phyloP scores from a whole-genome alignment of 2,888 invertebrate species.

The Pomacea canaliculata region DNA sequence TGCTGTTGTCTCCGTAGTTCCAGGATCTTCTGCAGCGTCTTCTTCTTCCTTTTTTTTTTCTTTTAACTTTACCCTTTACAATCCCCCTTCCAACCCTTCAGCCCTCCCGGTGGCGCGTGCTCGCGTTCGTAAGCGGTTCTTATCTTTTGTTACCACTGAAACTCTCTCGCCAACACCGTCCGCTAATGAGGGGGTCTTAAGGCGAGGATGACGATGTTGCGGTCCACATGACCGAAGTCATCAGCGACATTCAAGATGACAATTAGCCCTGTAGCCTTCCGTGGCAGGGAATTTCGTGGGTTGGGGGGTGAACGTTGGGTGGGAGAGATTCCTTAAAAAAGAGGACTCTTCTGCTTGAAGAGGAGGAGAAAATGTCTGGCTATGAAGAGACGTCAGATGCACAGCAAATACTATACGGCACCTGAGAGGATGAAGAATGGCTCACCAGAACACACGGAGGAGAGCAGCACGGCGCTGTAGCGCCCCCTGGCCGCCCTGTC shows the following conservation, averaged over 20 bases:
- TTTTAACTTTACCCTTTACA: not conserved
- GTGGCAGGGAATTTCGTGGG: not conserved
- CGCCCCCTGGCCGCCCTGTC: not conserved
- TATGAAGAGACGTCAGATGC: not conserved
- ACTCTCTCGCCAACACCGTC: not conserved
- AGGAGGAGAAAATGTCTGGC: not conserved
- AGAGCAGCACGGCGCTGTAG: not conserved
- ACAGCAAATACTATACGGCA: not conserved
- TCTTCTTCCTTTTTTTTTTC: not conserved
- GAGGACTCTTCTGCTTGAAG: not conserved
- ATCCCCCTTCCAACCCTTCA: not conserved
- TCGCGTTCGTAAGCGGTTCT: slow-evolving; percentile 1
- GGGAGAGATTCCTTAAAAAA: not conserved
- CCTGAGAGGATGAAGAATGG: not conserved
- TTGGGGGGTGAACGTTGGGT: not conserved
- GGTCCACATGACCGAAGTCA: not conserved
- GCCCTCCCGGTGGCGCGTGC: not conserved
- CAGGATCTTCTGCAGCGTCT: not conserved
- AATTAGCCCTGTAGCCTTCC: slow-evolving; percentile 13
- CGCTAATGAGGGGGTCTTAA: slow-evolving; percentile 18
- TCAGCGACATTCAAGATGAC: slow-evolving; percentile 1
- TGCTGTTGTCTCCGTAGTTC: not conserved
- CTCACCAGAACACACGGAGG: not conserved
- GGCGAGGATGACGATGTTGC: not conserved
- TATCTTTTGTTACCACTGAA: slow-evolving; percentile 16